A percentile compares a stretch with the other conserved stretches of the same genome.
Evolutionary conservation across 1,140 invertebrate species (phyloP).

Genomic region (Drosophila bocqueti): DNA sequence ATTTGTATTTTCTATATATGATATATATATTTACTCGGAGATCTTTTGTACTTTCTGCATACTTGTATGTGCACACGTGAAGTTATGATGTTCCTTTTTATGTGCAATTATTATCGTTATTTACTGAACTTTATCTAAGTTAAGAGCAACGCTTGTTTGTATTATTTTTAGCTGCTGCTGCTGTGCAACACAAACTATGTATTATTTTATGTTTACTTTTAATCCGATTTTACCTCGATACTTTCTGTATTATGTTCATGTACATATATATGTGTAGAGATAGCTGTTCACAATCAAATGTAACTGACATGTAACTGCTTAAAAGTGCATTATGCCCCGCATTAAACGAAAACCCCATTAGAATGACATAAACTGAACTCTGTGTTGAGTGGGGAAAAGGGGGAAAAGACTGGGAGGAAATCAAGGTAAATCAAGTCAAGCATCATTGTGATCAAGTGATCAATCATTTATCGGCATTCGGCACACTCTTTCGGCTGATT

Average conservation of each 20-base stretch:
- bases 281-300: slow-evolving; percentile 77
- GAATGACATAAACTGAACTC: slow-evolving; percentile 2
- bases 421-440: slow-evolving; percentile 1
- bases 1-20: slow-evolving; percentile 62
- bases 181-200: slow-evolving; percentile 54
- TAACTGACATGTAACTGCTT: slow-evolving; percentile 76
- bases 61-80: slow-evolving; percentile 9
- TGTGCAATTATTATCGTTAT: slow-evolving; percentile 46
- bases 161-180: slow-evolving; percentile 53
- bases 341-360: slow-evolving; percentile 46
- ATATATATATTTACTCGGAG: slow-evolving; percentile 50
- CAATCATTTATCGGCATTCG: slow-evolving; percentile 23
- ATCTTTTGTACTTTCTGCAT: slow-evolving; percentile 62
- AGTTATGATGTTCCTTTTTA: slow-evolving; percentile 51
- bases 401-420: neutral
- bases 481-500: slow-evolving; percentile 13
- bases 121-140: slow-evolving; percentile 7
- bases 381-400: neutral
- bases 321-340: slow-evolving; percentile 45
- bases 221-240: slow-evolving; percentile 23
- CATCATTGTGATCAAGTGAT: neutral
- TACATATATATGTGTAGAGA: slow-evolving; percentile 48
- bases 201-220: slow-evolving; percentile 37
- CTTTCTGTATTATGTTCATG: slow-evolving; percentile 40
- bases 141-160: slow-evolving; percentile 33